These are phyloP conservation scores for Aspiorhynchus laticeps DNA, from an alignment of 2,113 vertebrate genomes.

Conservation along the genomic window DNA sequence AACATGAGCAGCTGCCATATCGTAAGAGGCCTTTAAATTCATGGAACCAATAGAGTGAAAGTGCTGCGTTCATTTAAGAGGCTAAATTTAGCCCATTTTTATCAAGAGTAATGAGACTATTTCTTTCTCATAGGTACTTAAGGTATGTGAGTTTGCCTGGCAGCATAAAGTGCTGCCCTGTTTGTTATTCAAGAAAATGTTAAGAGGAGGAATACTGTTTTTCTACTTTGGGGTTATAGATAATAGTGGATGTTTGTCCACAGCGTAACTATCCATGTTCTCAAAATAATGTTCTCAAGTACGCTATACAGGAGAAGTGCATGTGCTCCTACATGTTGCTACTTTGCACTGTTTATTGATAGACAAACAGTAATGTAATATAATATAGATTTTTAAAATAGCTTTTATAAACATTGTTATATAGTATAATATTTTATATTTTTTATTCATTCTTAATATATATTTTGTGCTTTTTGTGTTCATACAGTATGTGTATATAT, in stretches of 20 bases:
- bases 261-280: neutral
- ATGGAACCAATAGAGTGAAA: constrained; percentile 35
- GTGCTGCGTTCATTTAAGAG: constrained; percentile 5
- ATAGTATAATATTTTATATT: no score
- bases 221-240: neutral
- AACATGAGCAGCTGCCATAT: constrained; percentile 26
- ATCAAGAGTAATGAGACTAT: neutral
- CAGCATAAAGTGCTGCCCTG: neutral
- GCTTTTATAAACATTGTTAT: no score
- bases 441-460: no score
- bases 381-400: no score
- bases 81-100: constrained; percentile 29
- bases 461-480: no score
- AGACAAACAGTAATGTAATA: neutral
- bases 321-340: neutral
- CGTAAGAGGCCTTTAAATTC: constrained; percentile 11
- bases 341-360: neutral
- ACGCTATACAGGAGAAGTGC: neutral
- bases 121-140: constrained; percentile 10
- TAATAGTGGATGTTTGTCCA: neutral
- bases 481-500: no score
- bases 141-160: neutral
- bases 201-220: neutral
- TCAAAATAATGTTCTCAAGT: constrained; percentile 1
- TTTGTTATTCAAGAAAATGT: constrained; percentile 6